phyloP scores from a whole-genome alignment of 2,797 vertebrate species.

The Clangula hyemalis region DNA sequence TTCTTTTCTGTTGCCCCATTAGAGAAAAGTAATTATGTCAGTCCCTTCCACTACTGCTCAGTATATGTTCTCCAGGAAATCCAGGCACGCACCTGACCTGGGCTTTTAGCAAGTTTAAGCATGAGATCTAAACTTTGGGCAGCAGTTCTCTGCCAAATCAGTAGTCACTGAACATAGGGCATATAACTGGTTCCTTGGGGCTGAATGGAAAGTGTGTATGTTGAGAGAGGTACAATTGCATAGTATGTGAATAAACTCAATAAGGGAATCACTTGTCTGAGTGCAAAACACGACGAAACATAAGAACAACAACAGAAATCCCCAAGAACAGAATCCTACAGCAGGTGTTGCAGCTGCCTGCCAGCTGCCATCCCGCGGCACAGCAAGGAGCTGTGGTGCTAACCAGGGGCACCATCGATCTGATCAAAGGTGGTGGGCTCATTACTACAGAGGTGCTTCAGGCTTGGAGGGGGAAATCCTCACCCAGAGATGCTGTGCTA shows the following conservation, averaged over 20 bases:
- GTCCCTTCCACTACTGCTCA: not conserved
- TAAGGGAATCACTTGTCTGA: not conserved
- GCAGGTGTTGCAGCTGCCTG: not conserved
- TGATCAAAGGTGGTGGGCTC: conserved; percentile 38
- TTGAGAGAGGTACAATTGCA: not conserved
- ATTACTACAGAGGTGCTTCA: not conserved
- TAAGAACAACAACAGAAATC: not conserved
- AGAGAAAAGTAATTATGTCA: not conserved
- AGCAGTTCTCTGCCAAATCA: not conserved
- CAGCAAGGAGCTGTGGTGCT: not conserved
- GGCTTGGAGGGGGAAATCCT: not conserved
- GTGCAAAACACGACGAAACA: not conserved
- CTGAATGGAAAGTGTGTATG: not conserved
- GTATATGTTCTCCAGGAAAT: not conserved
- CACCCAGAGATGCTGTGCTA: not conserved
- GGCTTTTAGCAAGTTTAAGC: not conserved
- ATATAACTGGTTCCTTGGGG: not conserved
- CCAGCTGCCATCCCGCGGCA: not conserved
- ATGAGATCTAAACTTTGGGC: not conserved
- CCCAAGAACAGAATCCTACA: not conserved
- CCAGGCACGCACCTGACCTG: not conserved
- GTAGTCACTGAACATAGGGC: not conserved
- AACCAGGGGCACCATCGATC: not conserved
- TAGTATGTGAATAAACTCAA: not conserved
- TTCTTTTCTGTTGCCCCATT: not conserved